Evolutionary conservation across 2,888 invertebrate species (phyloP).

Genomic region (Camptogramma bilineatum): DNA sequence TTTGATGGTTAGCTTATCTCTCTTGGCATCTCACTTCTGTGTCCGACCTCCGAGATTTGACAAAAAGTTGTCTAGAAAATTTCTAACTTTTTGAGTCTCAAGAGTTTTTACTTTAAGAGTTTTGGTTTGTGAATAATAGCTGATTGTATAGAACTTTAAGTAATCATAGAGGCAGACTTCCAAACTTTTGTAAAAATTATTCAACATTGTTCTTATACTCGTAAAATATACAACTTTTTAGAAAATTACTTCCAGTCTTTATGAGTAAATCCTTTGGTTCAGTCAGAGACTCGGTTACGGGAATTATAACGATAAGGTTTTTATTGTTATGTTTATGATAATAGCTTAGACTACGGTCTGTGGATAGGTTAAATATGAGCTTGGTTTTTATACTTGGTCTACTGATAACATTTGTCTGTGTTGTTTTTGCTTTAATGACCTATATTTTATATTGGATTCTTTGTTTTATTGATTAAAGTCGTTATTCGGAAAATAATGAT

Average conservation of each 20-base stretch:
- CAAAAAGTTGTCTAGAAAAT: background rate
- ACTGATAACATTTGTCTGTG: constrained; percentile 10
- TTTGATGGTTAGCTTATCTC: constrained; percentile 14
- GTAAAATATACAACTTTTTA: background rate
- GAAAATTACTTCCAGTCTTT: constrained; percentile 16
- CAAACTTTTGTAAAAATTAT: constrained; percentile 1
- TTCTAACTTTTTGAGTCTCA: background rate
- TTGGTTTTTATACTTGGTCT: constrained; percentile 16
- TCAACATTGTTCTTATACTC: background rate
- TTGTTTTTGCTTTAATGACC: constrained; percentile 1
- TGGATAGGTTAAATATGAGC: constrained; percentile 26
- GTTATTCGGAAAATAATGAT: background rate
- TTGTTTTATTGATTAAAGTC: constrained; percentile 7
- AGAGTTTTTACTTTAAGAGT: background rate
- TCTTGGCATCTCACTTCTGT: constrained; percentile 3
- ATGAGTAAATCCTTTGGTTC: constrained; percentile 15
- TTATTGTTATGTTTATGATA: constrained; percentile 32
- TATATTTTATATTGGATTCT: constrained; percentile 12
- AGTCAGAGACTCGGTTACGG: constrained; percentile 12
- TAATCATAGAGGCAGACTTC: background rate
- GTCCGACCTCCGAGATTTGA: background rate
- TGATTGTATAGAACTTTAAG: background rate
- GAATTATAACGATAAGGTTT: constrained; percentile 23
- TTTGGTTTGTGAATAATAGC: background rate
- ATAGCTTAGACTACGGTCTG: constrained; percentile 24